phyloP scores from a whole-genome alignment of 2,888 invertebrate genomes.

The Spodoptera picta region DNA sequence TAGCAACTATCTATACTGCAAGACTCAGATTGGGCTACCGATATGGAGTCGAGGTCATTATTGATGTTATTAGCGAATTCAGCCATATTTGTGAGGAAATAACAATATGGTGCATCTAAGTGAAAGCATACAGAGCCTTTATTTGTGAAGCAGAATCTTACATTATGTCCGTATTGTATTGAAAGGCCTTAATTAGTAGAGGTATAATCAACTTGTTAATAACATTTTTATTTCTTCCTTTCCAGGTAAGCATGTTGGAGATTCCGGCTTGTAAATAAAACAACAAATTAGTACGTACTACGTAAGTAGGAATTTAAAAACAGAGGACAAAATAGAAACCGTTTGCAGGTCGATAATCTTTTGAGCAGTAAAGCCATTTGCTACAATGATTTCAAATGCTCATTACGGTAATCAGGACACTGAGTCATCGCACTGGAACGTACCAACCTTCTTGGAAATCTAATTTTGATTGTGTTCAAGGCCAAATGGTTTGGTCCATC shows the following conservation, averaged over 20 bases:
- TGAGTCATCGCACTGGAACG: constrained; percentile 31
- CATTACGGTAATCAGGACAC: constrained; percentile 40
- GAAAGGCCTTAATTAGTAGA: too few relatives aligned
- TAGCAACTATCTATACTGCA: too few relatives aligned
- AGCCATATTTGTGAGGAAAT: too few relatives aligned
- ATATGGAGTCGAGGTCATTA: too few relatives aligned
- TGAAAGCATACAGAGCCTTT: too few relatives aligned
- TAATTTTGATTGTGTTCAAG: constrained; percentile 35
- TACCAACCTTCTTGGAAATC: constrained; percentile 34
- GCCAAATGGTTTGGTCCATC: constrained; percentile 8
- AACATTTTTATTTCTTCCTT: constrained; percentile 14
- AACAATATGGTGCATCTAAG: too few relatives aligned
- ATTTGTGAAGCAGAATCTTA: background rate
- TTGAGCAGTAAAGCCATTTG: constrained; percentile 23
- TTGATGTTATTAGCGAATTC: too few relatives aligned
- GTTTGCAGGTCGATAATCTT: constrained; percentile 33
- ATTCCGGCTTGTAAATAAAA: background rate
- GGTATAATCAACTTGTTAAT: background rate
- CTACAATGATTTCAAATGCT: constrained; percentile 23
- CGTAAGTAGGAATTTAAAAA: constrained; percentile 24
- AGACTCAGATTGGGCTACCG: too few relatives aligned
- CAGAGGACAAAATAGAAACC: constrained; percentile 18
- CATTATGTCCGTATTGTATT: background rate
- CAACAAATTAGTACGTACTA: background rate
- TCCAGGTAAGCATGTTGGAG: constrained; percentile 32